Base-by-base conservation (phyloP, 2,797 vertebrate genomes). In the Micrastur ruficollis region DNA sequence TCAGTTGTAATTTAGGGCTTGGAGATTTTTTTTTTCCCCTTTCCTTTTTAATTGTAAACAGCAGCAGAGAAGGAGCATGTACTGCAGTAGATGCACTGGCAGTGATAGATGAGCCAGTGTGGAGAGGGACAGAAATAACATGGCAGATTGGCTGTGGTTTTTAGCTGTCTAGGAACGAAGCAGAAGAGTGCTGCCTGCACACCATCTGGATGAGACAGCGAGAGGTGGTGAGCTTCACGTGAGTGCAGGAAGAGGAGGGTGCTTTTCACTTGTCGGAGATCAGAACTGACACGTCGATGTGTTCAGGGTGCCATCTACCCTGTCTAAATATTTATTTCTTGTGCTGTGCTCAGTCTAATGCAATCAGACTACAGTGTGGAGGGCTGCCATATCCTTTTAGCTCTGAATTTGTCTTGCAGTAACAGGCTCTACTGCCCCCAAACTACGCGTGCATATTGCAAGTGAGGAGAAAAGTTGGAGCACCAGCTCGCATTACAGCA, bases 241-340 rank as follows among this genome's bases (percentile, higher is more conserved):
- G 86, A 93, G 61, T 19, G 0, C 90, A 36, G 95, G 67, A 95
- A 89, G 88, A 79, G 79, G 63, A 97, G 89, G 93, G 89, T 85
- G 95, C 86, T 97, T 98, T 90, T 97, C 94, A 72, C 79, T 95
- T 96, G 93, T 86, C 52, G 23, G 92, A 93, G 96, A 98, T 98
- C 93, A 94, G 97, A 98, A 92, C 94, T 98, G 98, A 98, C 98
- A 97, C 95, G 96, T 94, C 46, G 96, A 98, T 97, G 95, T 95
- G 95, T 97, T 98, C 97, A 88, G 95, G 96, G 96, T 98, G 97
- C 97, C 97, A 96, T 98, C 97, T 97, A 94, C 93, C 95, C 97
- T 98, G 98, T 98, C 98, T 98, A 98, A 98, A 98, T 98, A 98
- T 98, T 98, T 98, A 97, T 98, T 98, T 97, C 97, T 93, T 97